Base-by-base conservation (phyloP, 1,140 invertebrate genomes). In the Drosophila nannoptera region DNA sequence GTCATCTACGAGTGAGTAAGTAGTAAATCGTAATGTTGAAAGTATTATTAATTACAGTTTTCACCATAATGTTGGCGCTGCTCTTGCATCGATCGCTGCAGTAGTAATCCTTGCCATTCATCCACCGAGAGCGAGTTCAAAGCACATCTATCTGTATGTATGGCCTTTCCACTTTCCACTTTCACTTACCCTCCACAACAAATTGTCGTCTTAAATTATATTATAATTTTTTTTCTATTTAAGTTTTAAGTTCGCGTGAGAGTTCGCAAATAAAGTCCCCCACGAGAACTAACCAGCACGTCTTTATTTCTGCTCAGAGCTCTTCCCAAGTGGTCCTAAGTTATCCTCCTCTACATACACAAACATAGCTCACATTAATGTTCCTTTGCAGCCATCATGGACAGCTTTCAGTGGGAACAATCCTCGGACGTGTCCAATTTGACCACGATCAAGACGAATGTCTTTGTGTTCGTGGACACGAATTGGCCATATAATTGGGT, bases 391-490 rank as follows among this genome's bases (percentile, higher is more conserved):
- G 81, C 9, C 2, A 42, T 32, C 12, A 81, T 86, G 74, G 81
- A 86, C 52, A 65, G 14, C 22, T 86, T 81, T 56, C 70, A 75
- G 12, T 33, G 29, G 4, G 58, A 63, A 5, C 46, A 56, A 5
- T 42, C 45, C 16, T 59, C 69, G 7, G 74, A 88, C 66, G 88
- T 91, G 56, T 90, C 87, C 35, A 90, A 91, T 55, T 73, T 80
- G 67, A 89, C 91, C 43, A 78, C 90, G 0, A 90, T 90, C 22
- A 81, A 76, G 58, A 91, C 92, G 4, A 91, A 94, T 87, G 73
- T 95, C 3, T 92, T 92, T 62, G 91, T 95, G 35, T 93, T 93
- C 45, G 59, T 95, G 11, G 94, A 95, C 77, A 90, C 91, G 0
- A 89, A 89, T 8, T 94, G 93, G 93, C 78, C 89, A 8, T 94